Conservation (phyloP, 2,113 vertebrate genomes). For the Thalassarche chlororhynchos region DNA sequence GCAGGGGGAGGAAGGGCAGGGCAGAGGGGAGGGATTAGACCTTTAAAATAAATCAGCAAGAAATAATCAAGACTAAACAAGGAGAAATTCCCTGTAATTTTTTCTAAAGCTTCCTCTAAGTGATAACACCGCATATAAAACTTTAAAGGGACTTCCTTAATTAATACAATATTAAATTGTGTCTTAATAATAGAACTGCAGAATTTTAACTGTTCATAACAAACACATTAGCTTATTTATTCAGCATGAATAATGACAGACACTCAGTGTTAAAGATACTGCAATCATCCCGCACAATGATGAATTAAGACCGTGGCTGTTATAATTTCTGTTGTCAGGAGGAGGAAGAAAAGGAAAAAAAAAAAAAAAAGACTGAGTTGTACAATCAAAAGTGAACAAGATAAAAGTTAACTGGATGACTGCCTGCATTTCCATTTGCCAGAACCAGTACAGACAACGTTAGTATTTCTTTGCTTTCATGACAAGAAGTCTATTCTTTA, state of each 20-base stretch:
- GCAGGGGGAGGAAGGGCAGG: not conserved
- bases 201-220: not conserved
- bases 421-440: not conserved
- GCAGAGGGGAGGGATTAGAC: not conserved
- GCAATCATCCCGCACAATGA: not conserved
- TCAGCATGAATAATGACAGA: not conserved
- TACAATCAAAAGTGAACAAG: not conserved
- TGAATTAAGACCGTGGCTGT: not conserved
- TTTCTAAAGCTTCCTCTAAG: not conserved
- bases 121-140: not conserved
- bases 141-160: not conserved
- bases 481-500: not conserved
- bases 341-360: not conserved
- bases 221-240: conserved; percentile 50
- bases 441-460: not conserved
- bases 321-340: not conserved
- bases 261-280: not conserved
- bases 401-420: not conserved
- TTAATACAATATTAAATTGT: conserved; percentile 26
- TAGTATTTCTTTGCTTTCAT: not conserved
- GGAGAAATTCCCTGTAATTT: not conserved
- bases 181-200: not conserved
- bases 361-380: not conserved
- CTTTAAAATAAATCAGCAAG: not conserved
- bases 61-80: not conserved